Evolutionary conservation across 1,140 invertebrate species (phyloP), one percentile per base, ranked within the genome.

Genomic region (Caenorhabditis brenneri): DNA sequence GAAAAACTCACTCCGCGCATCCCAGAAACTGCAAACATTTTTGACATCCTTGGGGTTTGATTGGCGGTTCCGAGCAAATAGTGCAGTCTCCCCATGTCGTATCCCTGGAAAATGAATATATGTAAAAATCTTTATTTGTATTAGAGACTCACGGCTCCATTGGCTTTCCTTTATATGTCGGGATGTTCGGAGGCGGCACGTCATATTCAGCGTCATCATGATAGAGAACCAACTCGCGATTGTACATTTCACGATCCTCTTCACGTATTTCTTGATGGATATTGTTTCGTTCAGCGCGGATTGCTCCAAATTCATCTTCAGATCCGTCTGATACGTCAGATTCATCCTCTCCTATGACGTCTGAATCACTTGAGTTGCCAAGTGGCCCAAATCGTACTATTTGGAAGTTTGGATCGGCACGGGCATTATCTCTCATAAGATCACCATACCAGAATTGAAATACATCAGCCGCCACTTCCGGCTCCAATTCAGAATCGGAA

Each of bases 21-120:
- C 65, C 65, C 1, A 74, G 65, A 46, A 74, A 74, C n/a, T 74
- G 65, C 24, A 74, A 15, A 24, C 65, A 74, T n/a, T 74, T 74
- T 22, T 15, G 33, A n/a, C 65, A 74, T 42, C 65, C 65, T 42
- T 74, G 65, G 3, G 65, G 65, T 46, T 74, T 74, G 19, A 46
- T 42, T 24, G 65, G 65, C 33, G 65, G 3, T 6, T 42, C 9
- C n/a, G 22, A 42, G n/a, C 65, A 74, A 33, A 74, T 42, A 27
- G 36, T 74, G 22, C 65, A 74, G 33, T 74, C 65, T 22, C 65
- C 65, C 65, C 65, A 74, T 19, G 65, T 74, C 10, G 65, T 4
- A 42, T 74, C 65, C 24, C 65, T 74, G 65, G 12, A 74, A 74
- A 36, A 36, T 33, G 12, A 65, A 65, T 15, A 46, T 42, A n/a